Evolutionary conservation across 2,797 vertebrate genomes (phyloP).

Genomic region (Cyclura pinguis): DNA sequence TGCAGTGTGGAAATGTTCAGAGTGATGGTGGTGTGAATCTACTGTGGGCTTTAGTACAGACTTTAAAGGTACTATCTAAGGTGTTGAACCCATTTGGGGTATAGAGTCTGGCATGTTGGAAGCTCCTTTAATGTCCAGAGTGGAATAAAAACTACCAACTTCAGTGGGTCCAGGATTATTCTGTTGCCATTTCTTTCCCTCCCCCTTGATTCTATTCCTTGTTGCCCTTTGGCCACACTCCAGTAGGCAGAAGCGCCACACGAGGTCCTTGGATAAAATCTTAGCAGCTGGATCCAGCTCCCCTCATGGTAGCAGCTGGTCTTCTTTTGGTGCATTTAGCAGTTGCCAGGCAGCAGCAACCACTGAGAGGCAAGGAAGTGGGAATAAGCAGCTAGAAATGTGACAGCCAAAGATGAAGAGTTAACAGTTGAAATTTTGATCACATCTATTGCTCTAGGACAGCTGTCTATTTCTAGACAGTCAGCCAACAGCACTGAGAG

Average conservation of each 20-base stretch:
- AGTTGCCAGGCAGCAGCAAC: neutral
- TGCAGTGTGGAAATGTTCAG: no score
- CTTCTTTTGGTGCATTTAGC: neutral
- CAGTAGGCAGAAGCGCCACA: neutral
- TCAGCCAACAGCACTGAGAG: neutral
- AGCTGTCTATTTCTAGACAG: neutral
- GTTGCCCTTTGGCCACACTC: neutral
- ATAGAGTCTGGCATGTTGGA: no score
- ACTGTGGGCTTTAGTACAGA: no score
- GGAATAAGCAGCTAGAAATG: neutral
- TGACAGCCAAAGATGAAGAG: neutral
- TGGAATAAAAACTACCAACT: no score
- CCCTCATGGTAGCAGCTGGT: neutral
- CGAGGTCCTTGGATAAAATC: neutral
- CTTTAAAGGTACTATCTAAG: no score
- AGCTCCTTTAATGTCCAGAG: no score
- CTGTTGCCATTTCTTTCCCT: neutral
- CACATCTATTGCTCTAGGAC: neutral
- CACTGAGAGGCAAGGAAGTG: neutral
- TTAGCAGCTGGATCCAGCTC: neutral
- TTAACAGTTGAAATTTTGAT: neutral
- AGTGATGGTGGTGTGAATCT: no score
- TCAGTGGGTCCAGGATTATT: neutral
- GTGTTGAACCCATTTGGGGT: no score
- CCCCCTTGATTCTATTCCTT: neutral